phyloP scores from a whole-genome alignment of 2,888 invertebrate genomes.

The Chrysodeixis includens region DNA sequence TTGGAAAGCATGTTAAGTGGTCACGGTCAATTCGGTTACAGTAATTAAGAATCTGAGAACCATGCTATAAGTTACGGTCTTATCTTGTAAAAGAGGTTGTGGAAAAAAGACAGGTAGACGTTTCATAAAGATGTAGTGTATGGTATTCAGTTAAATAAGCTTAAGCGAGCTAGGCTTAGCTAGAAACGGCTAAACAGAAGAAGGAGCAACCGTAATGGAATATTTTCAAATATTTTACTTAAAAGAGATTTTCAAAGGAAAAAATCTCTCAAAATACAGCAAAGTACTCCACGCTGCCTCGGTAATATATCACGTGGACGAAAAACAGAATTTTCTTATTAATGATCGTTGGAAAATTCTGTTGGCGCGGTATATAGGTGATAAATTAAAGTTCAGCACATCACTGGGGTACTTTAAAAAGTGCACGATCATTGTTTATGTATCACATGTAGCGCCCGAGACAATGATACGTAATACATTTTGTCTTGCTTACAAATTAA shows the following conservation, averaged over 20 bases:
- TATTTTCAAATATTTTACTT: not conserved
- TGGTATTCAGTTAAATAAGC: too few relatives aligned
- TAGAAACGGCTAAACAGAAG: too few relatives aligned
- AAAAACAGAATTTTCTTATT: not conserved
- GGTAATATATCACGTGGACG: not conserved
- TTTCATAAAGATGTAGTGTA: too few relatives aligned
- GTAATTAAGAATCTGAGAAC: too few relatives aligned
- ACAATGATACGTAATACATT: not conserved
- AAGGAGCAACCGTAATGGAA: not conserved
- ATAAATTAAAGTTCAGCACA: constrained; percentile 3
- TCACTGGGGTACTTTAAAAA: constrained; percentile 5
- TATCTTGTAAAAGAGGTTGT: too few relatives aligned
- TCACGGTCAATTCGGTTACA: too few relatives aligned
- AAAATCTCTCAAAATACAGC: not conserved
- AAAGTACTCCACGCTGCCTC: not conserved
- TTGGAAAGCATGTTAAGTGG: too few relatives aligned
- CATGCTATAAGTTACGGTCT: too few relatives aligned
- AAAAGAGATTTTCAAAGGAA: not conserved
- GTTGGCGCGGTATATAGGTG: constrained; percentile 2
- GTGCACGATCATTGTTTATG: constrained; percentile 9
- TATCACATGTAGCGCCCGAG: not conserved
- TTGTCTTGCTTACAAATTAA: too few relatives aligned
- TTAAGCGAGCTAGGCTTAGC: too few relatives aligned
- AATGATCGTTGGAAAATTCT: not conserved
- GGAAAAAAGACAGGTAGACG: too few relatives aligned